Evolutionary conservation across 2,888 invertebrate genomes (phyloP), one percentile per base, ranked within the genome.

Genomic region (Zele albiditarsus): DNA sequence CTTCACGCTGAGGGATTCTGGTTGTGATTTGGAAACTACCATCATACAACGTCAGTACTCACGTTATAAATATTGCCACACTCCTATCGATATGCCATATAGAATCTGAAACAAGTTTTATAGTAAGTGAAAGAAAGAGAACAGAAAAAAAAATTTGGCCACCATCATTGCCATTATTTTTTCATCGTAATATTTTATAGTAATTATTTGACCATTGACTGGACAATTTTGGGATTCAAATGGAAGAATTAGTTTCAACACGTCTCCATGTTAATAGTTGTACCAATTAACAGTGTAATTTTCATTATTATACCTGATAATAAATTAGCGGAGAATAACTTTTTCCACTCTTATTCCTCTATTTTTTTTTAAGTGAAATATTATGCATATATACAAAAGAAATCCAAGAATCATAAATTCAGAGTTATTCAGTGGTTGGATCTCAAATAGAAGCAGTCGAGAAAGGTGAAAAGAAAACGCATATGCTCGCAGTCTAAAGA

Each of bases 381-480:
- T 53, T 23, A 8, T 10, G 20, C 20, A 0, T 53, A 5, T 10
- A 20, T 2, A 8, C 8, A 10, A 23, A 53, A n/a, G 20, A 53
- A 20, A 8, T 20, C 20, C n/a, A 20, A 6, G 16, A 42, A 46
- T 67, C 14, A 57, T 38, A 20, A n/a, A 16, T 28, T 14, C 6
- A 20, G 20, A 38, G 16, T n/a, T 63, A 33, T n/a, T 33, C 23
- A 33, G n/a, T 33, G 20, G 33, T 33, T 63, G 23, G 3, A 49
- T 16, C 27, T 67, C 31, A 20, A 49, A 33, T 38, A 33, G 71
- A 66, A 68, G 71, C 42, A 33, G n/a, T 20, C 62, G 42, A 58
- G 68, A 66, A 66, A 71, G 71, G 77, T 75, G 74, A 78, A 78
- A 79, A 78, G 77, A 79, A 77, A 73, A 75, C 67, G 67, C 27